Conservation (phyloP, 1,140 invertebrate genomes). For the Drosophila sp. region DNA sequence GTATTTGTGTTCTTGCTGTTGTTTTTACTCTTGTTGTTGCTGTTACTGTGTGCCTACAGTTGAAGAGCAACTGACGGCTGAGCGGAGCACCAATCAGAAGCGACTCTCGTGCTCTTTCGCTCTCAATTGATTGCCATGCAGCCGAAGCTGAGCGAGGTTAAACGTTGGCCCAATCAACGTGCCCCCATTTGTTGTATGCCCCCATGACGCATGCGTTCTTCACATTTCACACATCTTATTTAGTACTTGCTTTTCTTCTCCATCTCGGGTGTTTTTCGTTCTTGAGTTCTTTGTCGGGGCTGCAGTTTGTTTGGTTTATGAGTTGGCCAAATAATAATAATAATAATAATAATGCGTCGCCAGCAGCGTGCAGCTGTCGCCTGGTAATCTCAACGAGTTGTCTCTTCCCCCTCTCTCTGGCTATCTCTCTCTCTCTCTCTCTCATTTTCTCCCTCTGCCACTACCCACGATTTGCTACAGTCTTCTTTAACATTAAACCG, state of each 20-base stretch:
- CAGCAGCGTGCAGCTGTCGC: slow-evolving; percentile 70
- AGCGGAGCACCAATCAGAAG: slow-evolving; percentile 64
- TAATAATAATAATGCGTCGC: slow-evolving; percentile 33
- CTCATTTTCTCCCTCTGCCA: background rate
- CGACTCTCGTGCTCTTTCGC: slow-evolving; percentile 16
- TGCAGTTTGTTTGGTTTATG: slow-evolving; percentile 71
- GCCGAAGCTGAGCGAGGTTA: slow-evolving; percentile 54
- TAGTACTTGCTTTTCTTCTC: background rate
- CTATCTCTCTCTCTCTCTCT: background rate
- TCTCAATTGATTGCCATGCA: slow-evolving; percentile 50
- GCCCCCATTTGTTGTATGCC: slow-evolving; percentile 55
- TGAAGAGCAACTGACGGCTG: slow-evolving; percentile 26
- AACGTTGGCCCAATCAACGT: slow-evolving; percentile 78
- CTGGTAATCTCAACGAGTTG: slow-evolving; percentile 52
- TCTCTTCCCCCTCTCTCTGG: background rate
- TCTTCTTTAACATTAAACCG: slow-evolving; percentile 44
- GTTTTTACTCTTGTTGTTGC: no score
- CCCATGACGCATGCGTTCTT: slow-evolving; percentile 71
- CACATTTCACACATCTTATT: slow-evolving; percentile 16
- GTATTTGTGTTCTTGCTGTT: no score
- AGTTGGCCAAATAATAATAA: slow-evolving; percentile 73
- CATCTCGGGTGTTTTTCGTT: background rate
- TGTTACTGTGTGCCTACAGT: slow-evolving; percentile 30
- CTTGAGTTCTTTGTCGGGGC: slow-evolving; percentile 7
- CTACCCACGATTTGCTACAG: slow-evolving; percentile 1